Percentiles rank a stretch among this genome's conserved stretches.
Evolutionary conservation across 2,888 invertebrate species (phyloP).

Genomic region (Aspidiotus rigidus): DNA sequence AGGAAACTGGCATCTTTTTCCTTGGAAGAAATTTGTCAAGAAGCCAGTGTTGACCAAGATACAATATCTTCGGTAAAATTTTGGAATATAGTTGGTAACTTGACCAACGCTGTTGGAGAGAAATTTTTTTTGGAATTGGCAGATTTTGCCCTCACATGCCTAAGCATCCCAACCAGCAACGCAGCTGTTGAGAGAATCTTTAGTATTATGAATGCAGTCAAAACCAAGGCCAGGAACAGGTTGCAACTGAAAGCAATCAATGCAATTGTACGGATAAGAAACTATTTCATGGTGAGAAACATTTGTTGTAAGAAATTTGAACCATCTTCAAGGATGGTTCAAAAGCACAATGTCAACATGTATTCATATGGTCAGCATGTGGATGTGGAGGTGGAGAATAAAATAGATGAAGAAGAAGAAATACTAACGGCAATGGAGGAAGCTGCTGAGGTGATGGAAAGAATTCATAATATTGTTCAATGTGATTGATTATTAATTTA

Average conservation of each 20-base stretch:
- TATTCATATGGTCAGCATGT: not conserved
- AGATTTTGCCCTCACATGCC: not conserved
- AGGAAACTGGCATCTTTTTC: no score
- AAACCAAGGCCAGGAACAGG: not conserved
- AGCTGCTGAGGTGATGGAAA: no score
- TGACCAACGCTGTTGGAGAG: not conserved
- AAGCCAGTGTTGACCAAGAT: no score
- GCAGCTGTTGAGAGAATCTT: not conserved
- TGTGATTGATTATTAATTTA: no score
- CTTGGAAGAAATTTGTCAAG: no score
- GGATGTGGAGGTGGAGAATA: not conserved
- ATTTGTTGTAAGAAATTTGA: not conserved
- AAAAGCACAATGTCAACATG: not conserved
- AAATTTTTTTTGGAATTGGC: not conserved
- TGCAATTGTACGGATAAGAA: not conserved
- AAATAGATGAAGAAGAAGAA: not conserved
- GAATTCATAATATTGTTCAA: no score
- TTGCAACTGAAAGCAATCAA: not conserved
- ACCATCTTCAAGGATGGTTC: not conserved
- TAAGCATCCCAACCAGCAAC: not conserved
- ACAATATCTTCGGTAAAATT: not conserved
- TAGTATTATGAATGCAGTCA: not conserved
- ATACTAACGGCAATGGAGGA: no score
- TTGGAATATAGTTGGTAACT: not conserved
- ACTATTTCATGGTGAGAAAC: not conserved